phyloP scores from a whole-genome alignment of 2,797 vertebrate genomes.

The Sebastes vulpes region DNA sequence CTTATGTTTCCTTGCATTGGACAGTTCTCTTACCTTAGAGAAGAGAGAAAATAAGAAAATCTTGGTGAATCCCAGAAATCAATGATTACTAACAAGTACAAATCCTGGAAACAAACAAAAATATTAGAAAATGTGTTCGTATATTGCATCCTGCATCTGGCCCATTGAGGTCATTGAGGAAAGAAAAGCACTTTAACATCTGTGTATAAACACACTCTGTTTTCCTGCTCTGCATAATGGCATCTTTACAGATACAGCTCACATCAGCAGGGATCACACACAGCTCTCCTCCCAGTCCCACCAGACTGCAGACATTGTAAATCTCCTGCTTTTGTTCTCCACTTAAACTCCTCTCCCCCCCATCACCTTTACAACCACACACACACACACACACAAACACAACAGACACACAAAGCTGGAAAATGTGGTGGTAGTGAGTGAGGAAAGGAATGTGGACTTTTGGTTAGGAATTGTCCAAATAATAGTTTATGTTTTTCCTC shows the following conservation, averaged over 20 bases:
- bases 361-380: not conserved
- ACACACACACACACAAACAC: not conserved
- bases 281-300: conserved; percentile 8
- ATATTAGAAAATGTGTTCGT: too few species aligned
- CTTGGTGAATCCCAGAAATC: too few species aligned
- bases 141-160: not conserved
- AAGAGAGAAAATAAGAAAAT: too few species aligned
- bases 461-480: not conserved
- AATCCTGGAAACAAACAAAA: too few species aligned
- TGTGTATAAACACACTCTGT: not conserved
- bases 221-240: conserved; percentile 16
- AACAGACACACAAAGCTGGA: not conserved
- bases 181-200: not conserved
- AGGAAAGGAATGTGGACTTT: conserved; percentile 2
- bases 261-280: conserved; percentile 36
- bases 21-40: too few species aligned
- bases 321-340: conserved; percentile 32
- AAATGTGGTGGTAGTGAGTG: not conserved
- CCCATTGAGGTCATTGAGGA: not conserved
- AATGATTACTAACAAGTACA: too few species aligned
- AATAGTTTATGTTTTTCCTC: conserved; percentile 5
- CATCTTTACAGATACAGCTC: conserved; percentile 25
- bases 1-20: too few species aligned
- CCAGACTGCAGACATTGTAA: conserved; percentile 22
- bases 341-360: not conserved